A percentile compares a stretch with the other conserved stretches of the same genome.
phyloP scores from a whole-genome alignment of 1,140 invertebrate genomes.

The Cydia pomonella region DNA sequence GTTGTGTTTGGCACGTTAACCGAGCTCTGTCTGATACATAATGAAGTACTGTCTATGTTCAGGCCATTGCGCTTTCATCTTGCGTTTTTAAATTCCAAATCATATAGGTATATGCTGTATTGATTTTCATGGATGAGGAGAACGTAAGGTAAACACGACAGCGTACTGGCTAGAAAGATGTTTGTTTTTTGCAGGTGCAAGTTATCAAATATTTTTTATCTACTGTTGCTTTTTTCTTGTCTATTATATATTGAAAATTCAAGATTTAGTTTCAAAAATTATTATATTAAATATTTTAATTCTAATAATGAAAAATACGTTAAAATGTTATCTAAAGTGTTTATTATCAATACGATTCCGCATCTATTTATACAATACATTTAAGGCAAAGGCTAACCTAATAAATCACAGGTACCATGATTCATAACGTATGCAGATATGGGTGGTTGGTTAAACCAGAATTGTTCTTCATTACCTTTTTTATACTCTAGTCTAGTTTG shows the following conservation, averaged over 20 bases:
- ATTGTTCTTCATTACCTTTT: slow-evolving; percentile 13
- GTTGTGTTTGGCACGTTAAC: slow-evolving; percentile 19
- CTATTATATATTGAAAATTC: no score
- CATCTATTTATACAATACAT: slow-evolving; percentile 20
- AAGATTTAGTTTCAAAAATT: no score
- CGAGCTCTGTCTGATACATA: background rate
- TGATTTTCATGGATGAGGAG: background rate
- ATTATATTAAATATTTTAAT: no score
- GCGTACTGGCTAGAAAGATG: background rate
- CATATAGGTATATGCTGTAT: background rate
- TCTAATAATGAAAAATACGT: background rate
- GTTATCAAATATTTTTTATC: no score
- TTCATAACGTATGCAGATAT: slow-evolving; percentile 11
- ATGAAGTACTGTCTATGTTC: background rate
- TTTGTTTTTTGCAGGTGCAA: background rate
- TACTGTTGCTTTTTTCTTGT: no score
- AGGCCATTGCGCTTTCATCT: background rate
- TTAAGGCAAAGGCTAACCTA: slow-evolving; percentile 13
- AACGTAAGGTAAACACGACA: background rate
- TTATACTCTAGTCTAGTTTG: background rate
- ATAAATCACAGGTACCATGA: slow-evolving; percentile 30
- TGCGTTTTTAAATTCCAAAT: background rate
- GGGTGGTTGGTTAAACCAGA: slow-evolving; percentile 8
- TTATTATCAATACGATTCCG: background rate
- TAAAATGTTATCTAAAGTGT: background rate